Conservation (phyloP, 2,113 vertebrate genomes). For the Pristiophorus japonicus region DNA sequence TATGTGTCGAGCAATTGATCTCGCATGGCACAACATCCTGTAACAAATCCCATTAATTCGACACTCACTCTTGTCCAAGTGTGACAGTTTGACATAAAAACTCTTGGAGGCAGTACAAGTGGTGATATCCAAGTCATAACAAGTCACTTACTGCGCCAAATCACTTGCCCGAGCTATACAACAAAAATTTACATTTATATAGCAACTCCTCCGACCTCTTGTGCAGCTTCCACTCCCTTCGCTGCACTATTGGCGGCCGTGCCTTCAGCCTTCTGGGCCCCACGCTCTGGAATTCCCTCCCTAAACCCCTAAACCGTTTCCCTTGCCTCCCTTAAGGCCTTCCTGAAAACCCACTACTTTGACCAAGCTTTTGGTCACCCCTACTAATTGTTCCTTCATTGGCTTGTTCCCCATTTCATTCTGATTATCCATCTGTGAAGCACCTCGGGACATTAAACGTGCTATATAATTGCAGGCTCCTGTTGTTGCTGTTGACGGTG, state of each 20-base stretch:
- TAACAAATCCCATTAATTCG: background rate
- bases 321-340: background rate
- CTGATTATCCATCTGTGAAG: background rate
- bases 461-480: background rate
- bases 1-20: background rate
- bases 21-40: background rate
- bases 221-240: background rate
- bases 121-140: background rate
- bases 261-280: background rate
- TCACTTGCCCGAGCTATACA: background rate
- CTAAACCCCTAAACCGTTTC: background rate
- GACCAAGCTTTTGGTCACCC: background rate
- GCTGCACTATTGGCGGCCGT: background rate
- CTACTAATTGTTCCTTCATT: background rate
- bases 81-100: background rate
- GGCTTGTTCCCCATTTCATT: background rate
- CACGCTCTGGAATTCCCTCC: background rate
- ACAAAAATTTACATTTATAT: background rate
- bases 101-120: background rate
- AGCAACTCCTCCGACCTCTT: background rate
- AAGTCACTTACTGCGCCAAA: background rate
- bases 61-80: background rate
- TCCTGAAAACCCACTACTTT: background rate
- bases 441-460: background rate
- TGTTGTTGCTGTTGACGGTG: background rate